Conservation (phyloP, 2,888 invertebrate genomes). For the Trilocha varians region DNA sequence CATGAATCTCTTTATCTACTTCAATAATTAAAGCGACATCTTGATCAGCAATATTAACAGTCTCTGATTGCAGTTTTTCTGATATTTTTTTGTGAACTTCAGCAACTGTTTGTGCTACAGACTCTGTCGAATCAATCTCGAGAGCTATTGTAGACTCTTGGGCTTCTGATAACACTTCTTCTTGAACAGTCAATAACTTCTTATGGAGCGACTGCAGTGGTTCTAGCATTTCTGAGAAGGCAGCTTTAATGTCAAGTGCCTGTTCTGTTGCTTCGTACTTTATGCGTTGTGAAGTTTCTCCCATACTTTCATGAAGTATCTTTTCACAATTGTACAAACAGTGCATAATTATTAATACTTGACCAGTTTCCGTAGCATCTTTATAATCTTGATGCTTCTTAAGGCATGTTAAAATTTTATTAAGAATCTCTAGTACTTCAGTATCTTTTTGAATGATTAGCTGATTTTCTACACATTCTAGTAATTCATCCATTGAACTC, state of each 20-base stretch:
- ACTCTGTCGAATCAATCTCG: constrained; percentile 44
- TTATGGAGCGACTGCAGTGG: constrained; percentile 44
- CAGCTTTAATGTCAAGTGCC: constrained; percentile 20
- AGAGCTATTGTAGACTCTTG: constrained; percentile 40
- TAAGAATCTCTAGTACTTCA: constrained; percentile 14
- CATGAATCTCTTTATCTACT: constrained; percentile 46
- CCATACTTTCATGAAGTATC: constrained; percentile 29
- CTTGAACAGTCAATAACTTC: constrained; percentile 41
- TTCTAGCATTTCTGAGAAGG: constrained; percentile 41
- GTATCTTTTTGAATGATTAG: constrained; percentile 11
- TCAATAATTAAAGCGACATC: constrained; percentile 40
- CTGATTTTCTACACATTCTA: constrained; percentile 22
- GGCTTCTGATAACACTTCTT: constrained; percentile 36
- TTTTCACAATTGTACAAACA: constrained; percentile 48
- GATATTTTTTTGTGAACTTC: constrained; percentile 50
- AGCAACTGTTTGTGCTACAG: constrained; percentile 42
- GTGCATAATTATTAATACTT: constrained; percentile 44
- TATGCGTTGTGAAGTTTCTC: constrained; percentile 19
- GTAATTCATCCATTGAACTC: constrained; percentile 28
- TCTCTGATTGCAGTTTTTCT: constrained; percentile 32
- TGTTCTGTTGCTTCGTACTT: constrained; percentile 18
- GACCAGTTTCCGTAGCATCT: constrained; percentile 38
- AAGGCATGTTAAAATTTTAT: constrained; percentile 30
- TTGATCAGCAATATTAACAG: constrained; percentile 24
- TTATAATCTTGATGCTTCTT: constrained; percentile 41